Evolutionary conservation across 1,140 invertebrate genomes (phyloP).

Genomic region (Cyrtorhinus lividipennis): DNA sequence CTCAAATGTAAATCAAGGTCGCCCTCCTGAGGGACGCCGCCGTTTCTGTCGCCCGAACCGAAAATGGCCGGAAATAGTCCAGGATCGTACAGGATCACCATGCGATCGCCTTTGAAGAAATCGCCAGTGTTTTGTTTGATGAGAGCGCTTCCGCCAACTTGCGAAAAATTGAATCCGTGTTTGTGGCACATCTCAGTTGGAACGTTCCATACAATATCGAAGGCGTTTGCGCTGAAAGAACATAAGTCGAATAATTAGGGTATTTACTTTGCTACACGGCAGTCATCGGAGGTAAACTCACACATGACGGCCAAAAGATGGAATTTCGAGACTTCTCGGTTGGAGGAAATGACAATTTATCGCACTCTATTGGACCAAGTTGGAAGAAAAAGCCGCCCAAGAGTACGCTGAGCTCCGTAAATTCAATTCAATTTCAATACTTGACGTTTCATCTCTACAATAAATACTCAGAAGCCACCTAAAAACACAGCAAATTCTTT

Average conservation of each 20-base stretch:
- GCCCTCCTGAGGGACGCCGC: slow-evolving; percentile 61
- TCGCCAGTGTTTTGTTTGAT: slow-evolving; percentile 44
- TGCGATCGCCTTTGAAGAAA: slow-evolving; percentile 44
- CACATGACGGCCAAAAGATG: no score
- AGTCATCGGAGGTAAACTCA: no score
- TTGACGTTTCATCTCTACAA: no score
- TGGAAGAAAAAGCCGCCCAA: no score
- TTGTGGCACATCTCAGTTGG: slow-evolving; percentile 55
- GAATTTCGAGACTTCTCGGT: no score
- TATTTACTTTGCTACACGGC: no score
- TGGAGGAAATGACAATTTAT: no score
- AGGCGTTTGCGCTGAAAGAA: slow-evolving; percentile 26
- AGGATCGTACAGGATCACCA: slow-evolving; percentile 39
- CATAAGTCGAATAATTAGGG: neutral
- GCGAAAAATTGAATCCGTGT: slow-evolving; percentile 45
- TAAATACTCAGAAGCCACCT: no score
- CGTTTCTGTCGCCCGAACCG: slow-evolving; percentile 36
- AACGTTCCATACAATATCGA: slow-evolving; percentile 61
- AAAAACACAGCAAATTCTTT: no score
- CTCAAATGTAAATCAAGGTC: slow-evolving; percentile 46
- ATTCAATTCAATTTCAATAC: no score
- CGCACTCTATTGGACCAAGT: no score
- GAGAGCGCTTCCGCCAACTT: slow-evolving; percentile 27
- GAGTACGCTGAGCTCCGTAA: no score
- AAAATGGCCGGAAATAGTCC: slow-evolving; percentile 50